A percentile compares a stretch with the other conserved stretches of the same genome.
Evolutionary conservation across 30 jellyfish, hydroid and myxozoan species (phyloP).

Genomic region (Aurelia aurita): DNA sequence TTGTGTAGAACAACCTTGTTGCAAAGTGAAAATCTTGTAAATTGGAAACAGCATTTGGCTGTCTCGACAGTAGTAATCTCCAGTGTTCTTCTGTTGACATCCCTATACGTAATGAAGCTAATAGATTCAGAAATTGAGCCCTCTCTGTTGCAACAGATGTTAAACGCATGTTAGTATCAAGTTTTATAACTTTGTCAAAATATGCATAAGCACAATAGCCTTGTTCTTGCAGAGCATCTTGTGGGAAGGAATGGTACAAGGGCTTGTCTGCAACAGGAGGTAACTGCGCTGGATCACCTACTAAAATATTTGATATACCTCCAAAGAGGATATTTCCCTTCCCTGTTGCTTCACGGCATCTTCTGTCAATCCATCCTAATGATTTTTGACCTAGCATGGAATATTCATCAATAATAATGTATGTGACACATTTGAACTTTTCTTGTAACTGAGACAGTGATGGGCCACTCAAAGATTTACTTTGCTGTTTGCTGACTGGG

Average conservation of each 20-base stretch:
- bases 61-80: neutral
- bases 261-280: conserved; percentile 30
- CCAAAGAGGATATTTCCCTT: conserved; percentile 3
- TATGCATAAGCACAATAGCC: neutral
- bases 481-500: conserved; percentile 32
- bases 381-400: conserved; percentile 20
- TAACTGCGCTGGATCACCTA: conserved; percentile 38
- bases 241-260: neutral
- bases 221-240: neutral
- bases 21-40: no score
- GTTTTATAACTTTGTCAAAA: neutral
- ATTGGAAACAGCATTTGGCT: neutral
- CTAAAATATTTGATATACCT: conserved; percentile 4
- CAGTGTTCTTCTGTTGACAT: neutral
- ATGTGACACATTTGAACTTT: neutral
- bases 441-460: conserved; percentile 26
- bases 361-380: conserved; percentile 29
- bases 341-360: conserved; percentile 42
- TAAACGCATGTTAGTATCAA: neutral
- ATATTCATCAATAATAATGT: conserved; percentile 20
- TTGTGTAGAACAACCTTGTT: no score
- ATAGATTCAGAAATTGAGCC: neutral
- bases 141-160: neutral
- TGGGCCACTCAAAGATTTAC: conserved; percentile 6
- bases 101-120: neutral